Evolutionary conservation across 2,797 vertebrate genomes (phyloP).

Genomic region (Malacoctenus gilli): DNA sequence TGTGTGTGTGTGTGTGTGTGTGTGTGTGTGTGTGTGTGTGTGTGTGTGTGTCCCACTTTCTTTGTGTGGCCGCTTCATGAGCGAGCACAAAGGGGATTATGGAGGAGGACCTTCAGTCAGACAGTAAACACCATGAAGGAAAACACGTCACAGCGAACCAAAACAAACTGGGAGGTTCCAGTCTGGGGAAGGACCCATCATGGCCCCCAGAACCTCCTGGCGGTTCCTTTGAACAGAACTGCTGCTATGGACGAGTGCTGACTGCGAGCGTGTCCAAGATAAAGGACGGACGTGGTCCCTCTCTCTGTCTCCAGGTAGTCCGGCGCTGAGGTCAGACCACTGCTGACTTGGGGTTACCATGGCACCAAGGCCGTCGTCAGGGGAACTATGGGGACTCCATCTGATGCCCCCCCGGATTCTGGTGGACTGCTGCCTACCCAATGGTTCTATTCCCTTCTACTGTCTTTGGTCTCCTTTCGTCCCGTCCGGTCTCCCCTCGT

Average conservation of each 20-base stretch:
- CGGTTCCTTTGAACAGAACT: too few relatives aligned
- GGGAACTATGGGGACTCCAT: constrained; percentile 84
- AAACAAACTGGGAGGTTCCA: too few relatives aligned
- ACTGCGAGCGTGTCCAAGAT: background rate
- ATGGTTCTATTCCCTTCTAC: constrained; percentile 43
- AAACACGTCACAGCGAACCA: too few relatives aligned
- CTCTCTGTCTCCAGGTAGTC: constrained; percentile 29
- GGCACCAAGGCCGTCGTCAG: constrained; percentile 79
- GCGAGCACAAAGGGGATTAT: too few relatives aligned
- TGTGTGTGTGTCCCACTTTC: constrained; percentile 54
- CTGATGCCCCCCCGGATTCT: constrained; percentile 84
- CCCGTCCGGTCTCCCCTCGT: too few relatives aligned
- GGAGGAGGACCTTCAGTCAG: too few relatives aligned
- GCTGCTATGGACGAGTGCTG: too few relatives aligned
- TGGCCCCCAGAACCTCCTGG: too few relatives aligned
- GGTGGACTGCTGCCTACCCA: constrained; percentile 85
- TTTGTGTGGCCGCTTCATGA: constrained; percentile 52
- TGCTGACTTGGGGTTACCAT: constrained; percentile 50
- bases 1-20: background rate
- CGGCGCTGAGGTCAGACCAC: constrained; percentile 17
- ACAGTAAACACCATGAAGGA: too few relatives aligned
- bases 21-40: constrained; percentile 19
- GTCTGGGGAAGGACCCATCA: too few relatives aligned
- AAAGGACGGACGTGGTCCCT: background rate
- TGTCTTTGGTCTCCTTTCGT: background rate